Percentiles rank a stretch among this genome's conserved stretches.
These are phyloP conservation scores for Silurus glanis DNA, from an alignment of 2,113 vertebrate genomes.

Conservation along the genomic window DNA sequence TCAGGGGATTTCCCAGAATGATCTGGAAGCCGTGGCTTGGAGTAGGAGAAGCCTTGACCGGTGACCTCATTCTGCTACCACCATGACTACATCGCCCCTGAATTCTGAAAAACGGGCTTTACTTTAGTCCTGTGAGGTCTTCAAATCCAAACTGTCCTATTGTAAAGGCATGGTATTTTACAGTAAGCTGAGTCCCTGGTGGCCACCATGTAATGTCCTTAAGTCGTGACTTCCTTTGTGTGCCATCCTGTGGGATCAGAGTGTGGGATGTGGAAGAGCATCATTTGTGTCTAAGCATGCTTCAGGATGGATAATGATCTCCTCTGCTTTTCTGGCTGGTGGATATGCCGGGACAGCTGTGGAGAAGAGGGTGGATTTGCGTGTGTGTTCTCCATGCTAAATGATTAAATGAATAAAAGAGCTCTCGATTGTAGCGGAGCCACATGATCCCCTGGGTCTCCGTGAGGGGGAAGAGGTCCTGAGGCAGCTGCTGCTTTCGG, in stretches of 20 bases:
- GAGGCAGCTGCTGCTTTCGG: slow-evolving; percentile 57
- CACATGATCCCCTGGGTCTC: slow-evolving; percentile 50
- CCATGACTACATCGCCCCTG: background rate
- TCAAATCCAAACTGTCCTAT: background rate
- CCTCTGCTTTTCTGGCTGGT: slow-evolving; percentile 26
- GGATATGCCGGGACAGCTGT: slow-evolving; percentile 51
- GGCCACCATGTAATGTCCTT: slow-evolving; percentile 21
- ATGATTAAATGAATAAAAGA: slow-evolving; percentile 56
- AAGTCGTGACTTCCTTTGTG: slow-evolving; percentile 37
- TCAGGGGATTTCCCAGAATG: background rate
- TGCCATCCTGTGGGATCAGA: slow-evolving; percentile 32
- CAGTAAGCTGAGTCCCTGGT: slow-evolving; percentile 16
- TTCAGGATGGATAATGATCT: slow-evolving; percentile 41
- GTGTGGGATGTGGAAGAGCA: slow-evolving; percentile 27
- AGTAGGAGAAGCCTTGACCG: background rate
- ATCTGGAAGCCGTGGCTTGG: background rate
- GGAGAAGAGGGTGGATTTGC: slow-evolving; percentile 41
- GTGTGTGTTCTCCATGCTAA: slow-evolving; percentile 45
- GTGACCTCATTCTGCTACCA: slow-evolving; percentile 2
- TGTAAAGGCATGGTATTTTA: background rate
- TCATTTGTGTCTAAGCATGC: slow-evolving; percentile 33
- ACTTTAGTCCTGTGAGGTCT: background rate
- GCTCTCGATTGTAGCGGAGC: slow-evolving; percentile 45
- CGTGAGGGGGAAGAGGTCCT: slow-evolving; percentile 40
- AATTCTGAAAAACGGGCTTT: background rate